A percentile compares a stretch with the other conserved stretches of the same genome.
Evolutionary conservation across 2,797 vertebrate genomes (phyloP).

Genomic region (Cryptoblepharus egeriae): DNA sequence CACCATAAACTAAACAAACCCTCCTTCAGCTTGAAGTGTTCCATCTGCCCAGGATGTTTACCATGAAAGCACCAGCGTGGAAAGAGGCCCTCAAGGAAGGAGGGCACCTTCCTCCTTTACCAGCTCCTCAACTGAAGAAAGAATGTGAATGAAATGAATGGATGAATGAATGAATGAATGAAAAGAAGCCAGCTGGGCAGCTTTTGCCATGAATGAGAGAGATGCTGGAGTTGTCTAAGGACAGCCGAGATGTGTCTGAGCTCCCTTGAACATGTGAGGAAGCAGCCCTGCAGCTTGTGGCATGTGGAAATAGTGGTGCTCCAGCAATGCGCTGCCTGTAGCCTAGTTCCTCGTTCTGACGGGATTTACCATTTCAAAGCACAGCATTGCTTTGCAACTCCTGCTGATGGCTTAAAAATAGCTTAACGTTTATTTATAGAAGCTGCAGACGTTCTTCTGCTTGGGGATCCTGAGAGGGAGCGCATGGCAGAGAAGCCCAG

Average conservation of each 20-base stretch:
- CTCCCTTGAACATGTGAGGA: slow-evolving; percentile 7
- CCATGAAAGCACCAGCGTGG: neutral
- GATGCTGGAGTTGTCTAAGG: slow-evolving; percentile 6
- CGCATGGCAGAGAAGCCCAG: neutral
- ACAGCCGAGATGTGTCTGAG: neutral
- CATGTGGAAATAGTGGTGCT: neutral
- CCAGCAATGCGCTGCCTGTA: neutral
- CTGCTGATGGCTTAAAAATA: slow-evolving; percentile 39
- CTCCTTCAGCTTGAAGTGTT: too few relatives aligned
- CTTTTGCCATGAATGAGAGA: neutral
- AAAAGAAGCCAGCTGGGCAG: neutral
- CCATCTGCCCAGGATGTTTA: neutral
- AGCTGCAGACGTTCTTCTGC: slow-evolving; percentile 47
- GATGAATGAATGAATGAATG: too few relatives aligned
- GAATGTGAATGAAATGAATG: slow-evolving; percentile 2
- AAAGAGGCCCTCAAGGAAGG: neutral
- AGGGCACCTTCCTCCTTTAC: neutral
- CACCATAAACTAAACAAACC: too few relatives aligned
- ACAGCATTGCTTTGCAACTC: slow-evolving; percentile 47
- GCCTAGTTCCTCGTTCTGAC: slow-evolving; percentile 34
- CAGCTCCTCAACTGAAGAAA: neutral
- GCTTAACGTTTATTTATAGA: slow-evolving; percentile 25
- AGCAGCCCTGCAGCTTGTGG: slow-evolving; percentile 10
- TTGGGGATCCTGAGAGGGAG: slow-evolving; percentile 22
- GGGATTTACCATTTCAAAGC: slow-evolving; percentile 66